phyloP scores from a whole-genome alignment of 1,140 invertebrate species.

The Idris sp. region DNA sequence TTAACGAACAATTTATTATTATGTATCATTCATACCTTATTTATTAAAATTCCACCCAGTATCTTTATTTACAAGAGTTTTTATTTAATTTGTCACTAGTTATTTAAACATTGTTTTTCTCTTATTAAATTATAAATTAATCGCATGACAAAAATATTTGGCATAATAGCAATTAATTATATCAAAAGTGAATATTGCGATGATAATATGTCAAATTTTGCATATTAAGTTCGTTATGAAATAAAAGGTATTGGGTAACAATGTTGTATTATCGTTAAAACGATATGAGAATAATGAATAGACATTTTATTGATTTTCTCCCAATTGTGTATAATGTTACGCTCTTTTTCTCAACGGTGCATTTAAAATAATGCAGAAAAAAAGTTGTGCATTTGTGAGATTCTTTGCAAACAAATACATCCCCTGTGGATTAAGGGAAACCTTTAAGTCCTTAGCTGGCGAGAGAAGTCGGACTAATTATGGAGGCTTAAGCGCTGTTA shows the following conservation, averaged over 20 bases:
- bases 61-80: too few species aligned
- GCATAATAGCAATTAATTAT: too few species aligned
- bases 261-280: too few species aligned
- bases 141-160: too few species aligned
- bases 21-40: too few species aligned
- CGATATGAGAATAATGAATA: constrained; percentile 26
- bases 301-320: constrained; percentile 34
- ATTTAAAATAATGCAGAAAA: constrained; percentile 59
- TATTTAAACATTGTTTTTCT: too few species aligned
- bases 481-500: constrained; percentile 55
- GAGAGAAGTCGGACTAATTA: constrained; percentile 57
- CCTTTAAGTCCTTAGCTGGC: constrained; percentile 56
- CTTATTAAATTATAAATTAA: too few species aligned
- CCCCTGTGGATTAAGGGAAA: constrained; percentile 53
- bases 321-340: constrained; percentile 26
- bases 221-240: constrained; percentile 5
- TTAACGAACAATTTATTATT: too few species aligned
- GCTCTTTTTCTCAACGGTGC: constrained; percentile 18
- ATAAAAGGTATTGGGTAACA: constrained; percentile 16
- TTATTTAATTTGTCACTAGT: too few species aligned
- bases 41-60: too few species aligned
- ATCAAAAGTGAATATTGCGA: too few species aligned
- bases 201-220: constrained; percentile 8
- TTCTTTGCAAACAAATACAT: constrained; percentile 42
- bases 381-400: constrained; percentile 25